Evolutionary conservation across 2,888 invertebrate species (phyloP), one percentile per base, ranked within the genome.

Genomic region (Cotesia congregata): DNA sequence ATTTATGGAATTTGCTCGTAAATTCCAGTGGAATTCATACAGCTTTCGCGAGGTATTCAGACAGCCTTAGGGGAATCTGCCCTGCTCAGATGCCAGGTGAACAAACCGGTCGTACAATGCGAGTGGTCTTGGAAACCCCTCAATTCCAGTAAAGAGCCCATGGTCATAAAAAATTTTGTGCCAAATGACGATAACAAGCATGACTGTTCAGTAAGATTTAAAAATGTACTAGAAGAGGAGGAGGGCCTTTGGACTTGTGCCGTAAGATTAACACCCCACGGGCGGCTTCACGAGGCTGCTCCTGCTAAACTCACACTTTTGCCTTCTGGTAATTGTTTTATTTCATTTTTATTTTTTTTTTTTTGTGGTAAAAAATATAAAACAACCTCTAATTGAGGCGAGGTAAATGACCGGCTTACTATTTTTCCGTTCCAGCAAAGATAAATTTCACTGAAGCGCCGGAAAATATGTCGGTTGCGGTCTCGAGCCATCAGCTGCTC

Each of bases 191-290:
- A 88, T 71, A 80, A 83, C 59, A 87, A 88, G 67, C 87, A 89
- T 78, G 89, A 90, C 78, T 90, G 90, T 81, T 89, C 89, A 64
- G 86, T 89, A 64, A 82, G 88, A 69, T 87, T 89, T 80, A 87
- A 88, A 77, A 88, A 87, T 75, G 86, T 89, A 39, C 76, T 88
- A 61, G 86, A 88, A 83, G 88, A 88, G 75, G 88, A 89, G 78
- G 88, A 88, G 78, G 90, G 90, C 1, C 81, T 88, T n/a, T 90
- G 90, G 90, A 88, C 87, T 9, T 90, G 89, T 77, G 88, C 88
- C 6, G 88, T 89, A 17, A 83, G 88, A 61, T 82, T 89, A 67
- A 85, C 87, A 17, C 82, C 85, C 0, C 83, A 83, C 17, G 88
- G 88, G 39, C 83, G 84, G 30, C 82, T 89, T 30, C 88, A 88